Percentiles rank a stretch among this genome's conserved stretches.
These are phyloP conservation scores for Lamproptera curius DNA, from an alignment of 2,888 invertebrate genomes.

Conservation along the genomic window DNA sequence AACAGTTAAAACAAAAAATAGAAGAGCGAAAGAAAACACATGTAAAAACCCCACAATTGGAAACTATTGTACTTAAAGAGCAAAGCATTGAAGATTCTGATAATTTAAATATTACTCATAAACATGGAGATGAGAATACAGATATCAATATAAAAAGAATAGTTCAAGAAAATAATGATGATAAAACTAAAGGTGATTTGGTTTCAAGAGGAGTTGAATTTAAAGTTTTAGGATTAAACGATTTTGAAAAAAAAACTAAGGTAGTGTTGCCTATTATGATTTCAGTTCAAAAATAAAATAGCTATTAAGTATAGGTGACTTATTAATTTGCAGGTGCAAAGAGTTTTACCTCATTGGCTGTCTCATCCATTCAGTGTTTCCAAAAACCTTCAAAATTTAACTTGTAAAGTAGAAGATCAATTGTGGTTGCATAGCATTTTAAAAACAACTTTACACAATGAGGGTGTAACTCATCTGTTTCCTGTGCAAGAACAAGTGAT, in stretches of 20 bases:
- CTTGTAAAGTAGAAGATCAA: conserved; percentile 74
- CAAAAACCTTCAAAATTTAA: conserved; percentile 80
- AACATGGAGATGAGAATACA: too few species aligned
- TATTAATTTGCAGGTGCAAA: conserved; percentile 76
- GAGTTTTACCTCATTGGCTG: conserved; percentile 93
- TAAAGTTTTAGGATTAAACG: conserved; percentile 82
- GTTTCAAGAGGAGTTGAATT: conserved; percentile 59
- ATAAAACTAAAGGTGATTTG: conserved; percentile 25
- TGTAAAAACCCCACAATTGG: conserved; percentile 37
- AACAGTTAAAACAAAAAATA: conserved; percentile 79
- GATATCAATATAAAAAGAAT: conserved; percentile 5
- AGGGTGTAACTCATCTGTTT: conserved; percentile 88
- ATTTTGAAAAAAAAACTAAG: conserved; percentile 75
- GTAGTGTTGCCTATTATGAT: conserved; percentile 37
- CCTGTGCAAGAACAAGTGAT: conserved; percentile 91
- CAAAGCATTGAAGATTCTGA: conserved; percentile 27
- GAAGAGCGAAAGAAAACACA: conserved; percentile 71
- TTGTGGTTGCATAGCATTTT: conserved; percentile 81
- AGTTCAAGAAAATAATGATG: conserved; percentile 12
- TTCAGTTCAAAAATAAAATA: too few species aligned
- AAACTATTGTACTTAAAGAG: conserved; percentile 37
- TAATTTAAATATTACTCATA: background rate
- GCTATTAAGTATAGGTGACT: too few species aligned
- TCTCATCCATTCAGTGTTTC: conserved; percentile 87
- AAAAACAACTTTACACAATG: conserved; percentile 80